Base-by-base conservation (phyloP, 2,888 invertebrate species). In the Cyrtodaria siliqua region DNA sequence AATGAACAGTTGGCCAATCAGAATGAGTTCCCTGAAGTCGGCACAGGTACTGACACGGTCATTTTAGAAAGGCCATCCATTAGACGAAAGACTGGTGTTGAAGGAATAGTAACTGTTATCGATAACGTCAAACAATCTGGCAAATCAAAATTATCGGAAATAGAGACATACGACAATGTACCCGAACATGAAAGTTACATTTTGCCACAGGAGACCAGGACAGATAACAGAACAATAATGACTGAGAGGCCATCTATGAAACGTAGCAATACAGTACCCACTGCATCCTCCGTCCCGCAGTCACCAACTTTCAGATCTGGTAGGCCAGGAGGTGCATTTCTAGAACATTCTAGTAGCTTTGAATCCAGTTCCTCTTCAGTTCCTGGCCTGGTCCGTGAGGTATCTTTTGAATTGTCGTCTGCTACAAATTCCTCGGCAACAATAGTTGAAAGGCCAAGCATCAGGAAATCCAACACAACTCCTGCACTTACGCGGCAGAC, bases 381-480 rank as follows among this genome's bases (percentile, higher is more conserved):
- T 14, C 3, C 63, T 23, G 63, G 64, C 20, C 56, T 55, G 38
- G 44, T 49, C 26, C 55, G 63, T 44, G 72, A 63, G 8, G 49
- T 49, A 18, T 59, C 72, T 12, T 55, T 55, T 44, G 72, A 80
- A 44, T 62, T 72, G 18, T 40, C 63, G 27, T 44, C 62, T 26
- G 66, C 2, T n/a, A 50, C 33, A 4, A 61, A 49, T 23, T 38
- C 55, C 16, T 24, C 53, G 20, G 60, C 73, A 27, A 26, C 42
- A 12, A 8, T 33, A 33, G 24, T 27, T 27, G 68, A 76, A 40
- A 27, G 56, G 23, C 60, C 77, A 16, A 68, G 62, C 9, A 40
- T 81, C 38, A 78, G 55, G 62, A 81, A 81, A 71, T 81, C 81
- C 18, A 78, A 56, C 53, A 81, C 77, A 40, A 72, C 78, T 23